These are phyloP conservation scores for Mesocentrotus franciscanus DNA, from an alignment of 53 echinoderm and acorn worm species.

Conservation along the genomic window DNA sequence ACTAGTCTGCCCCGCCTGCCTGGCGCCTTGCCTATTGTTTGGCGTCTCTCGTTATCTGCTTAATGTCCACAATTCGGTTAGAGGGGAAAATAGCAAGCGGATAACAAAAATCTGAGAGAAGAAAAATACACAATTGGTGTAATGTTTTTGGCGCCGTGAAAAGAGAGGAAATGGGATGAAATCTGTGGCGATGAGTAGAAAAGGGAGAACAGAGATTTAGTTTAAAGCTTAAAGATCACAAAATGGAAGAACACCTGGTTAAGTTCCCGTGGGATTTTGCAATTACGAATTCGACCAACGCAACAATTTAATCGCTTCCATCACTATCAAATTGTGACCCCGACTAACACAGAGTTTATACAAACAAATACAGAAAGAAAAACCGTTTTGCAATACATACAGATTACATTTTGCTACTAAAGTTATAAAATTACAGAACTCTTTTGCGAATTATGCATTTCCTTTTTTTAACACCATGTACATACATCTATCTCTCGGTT, in stretches of 20 bases:
- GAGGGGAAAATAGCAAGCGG: background rate
- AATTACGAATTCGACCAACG: background rate
- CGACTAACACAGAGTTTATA: too few relatives aligned
- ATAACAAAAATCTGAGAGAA: background rate
- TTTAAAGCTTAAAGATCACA: background rate
- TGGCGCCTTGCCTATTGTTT: conserved; percentile 51
- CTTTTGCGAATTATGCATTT: too few relatives aligned
- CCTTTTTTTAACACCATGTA: too few relatives aligned
- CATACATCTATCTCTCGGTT: too few relatives aligned
- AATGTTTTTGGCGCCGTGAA: conserved; percentile 10
- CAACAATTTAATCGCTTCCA: background rate
- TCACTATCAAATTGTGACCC: background rate
- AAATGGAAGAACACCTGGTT: background rate
- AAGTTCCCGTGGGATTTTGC: background rate
- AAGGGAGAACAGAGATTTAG: background rate
- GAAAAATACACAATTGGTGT: conserved; percentile 25
- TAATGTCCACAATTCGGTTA: conserved; percentile 48
- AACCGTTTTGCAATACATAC: too few relatives aligned
- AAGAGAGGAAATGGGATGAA: background rate
- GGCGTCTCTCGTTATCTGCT: conserved; percentile 41
- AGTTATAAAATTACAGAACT: too few relatives aligned
- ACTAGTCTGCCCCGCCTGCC: conserved; percentile 39
- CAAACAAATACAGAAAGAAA: too few relatives aligned
- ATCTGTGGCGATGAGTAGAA: background rate
- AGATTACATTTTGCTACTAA: too few relatives aligned